Percentiles rank a stretch among this genome's conserved stretches.
Evolutionary conservation across 1,140 invertebrate genomes (phyloP).

Genomic region (Zaprionus lachaisei): DNA sequence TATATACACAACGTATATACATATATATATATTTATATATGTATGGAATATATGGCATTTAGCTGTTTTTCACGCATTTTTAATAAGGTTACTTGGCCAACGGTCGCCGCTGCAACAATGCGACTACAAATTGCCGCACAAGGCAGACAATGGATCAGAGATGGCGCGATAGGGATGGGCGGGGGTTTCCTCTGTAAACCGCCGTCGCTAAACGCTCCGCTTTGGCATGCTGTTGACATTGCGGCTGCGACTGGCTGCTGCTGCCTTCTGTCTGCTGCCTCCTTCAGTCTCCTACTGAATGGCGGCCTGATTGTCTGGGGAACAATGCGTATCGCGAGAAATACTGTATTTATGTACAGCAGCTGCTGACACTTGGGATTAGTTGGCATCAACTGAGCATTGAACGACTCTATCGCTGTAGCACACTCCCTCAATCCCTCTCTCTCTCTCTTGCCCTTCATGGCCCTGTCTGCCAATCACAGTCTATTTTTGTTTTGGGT

Average conservation of each 20-base stretch:
- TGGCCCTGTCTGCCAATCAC: slow-evolving; percentile 11
- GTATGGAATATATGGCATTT: not conserved
- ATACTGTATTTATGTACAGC: slow-evolving; percentile 42
- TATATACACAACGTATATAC: not conserved
- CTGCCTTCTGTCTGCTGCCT: not conserved
- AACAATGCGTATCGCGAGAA: slow-evolving; percentile 50
- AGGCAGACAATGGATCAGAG: slow-evolving; percentile 20
- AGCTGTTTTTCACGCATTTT: slow-evolving; percentile 39
- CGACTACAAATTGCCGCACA: slow-evolving; percentile 64
- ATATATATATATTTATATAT: not conserved
- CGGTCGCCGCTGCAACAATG: slow-evolving; percentile 61
- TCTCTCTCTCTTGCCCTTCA: not conserved
- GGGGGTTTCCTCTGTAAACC: slow-evolving; percentile 15
- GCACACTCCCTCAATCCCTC: not conserved
- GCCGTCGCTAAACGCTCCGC: slow-evolving; percentile 25
- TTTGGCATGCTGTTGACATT: slow-evolving; percentile 56
- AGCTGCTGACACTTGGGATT: slow-evolving; percentile 68
- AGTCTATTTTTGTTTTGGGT: slow-evolving; percentile 19
- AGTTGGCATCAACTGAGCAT: slow-evolving; percentile 68
- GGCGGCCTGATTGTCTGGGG: slow-evolving; percentile 6
- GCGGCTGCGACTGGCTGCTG: slow-evolving; percentile 24
- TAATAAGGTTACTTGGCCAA: slow-evolving; percentile 61
- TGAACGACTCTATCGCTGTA: slow-evolving; percentile 27
- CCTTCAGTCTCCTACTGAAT: not conserved
- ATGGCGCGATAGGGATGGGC: not conserved